Evolutionary conservation across 1,140 invertebrate species (phyloP).

Genomic region (Drosophila arawakana): DNA sequence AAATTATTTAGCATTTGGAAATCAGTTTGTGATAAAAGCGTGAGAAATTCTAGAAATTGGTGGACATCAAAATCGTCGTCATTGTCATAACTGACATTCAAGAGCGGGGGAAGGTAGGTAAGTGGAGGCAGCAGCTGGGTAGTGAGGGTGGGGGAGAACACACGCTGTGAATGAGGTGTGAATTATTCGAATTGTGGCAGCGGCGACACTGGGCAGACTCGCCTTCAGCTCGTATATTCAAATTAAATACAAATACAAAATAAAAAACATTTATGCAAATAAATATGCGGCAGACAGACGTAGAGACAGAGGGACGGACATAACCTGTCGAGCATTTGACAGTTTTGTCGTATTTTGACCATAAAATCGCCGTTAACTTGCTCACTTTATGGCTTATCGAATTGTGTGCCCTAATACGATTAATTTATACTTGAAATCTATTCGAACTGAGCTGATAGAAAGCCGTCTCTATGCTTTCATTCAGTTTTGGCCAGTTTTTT

Average conservation of each 20-base stretch:
- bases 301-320: not conserved
- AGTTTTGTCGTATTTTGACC: conserved; percentile 62
- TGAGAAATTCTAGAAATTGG: conserved; percentile 63
- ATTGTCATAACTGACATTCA: conserved; percentile 58
- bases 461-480: conserved; percentile 22
- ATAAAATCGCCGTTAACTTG: conserved; percentile 76
- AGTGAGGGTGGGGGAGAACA: not conserved
- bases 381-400: conserved; percentile 61
- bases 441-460: conserved; percentile 36
- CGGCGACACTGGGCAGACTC: conserved; percentile 34
- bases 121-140: not conserved
- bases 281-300: conserved; percentile 49
- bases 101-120: conserved; percentile 13
- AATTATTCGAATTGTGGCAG: conserved; percentile 64
- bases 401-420: conserved; percentile 20
- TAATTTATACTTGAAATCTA: conserved; percentile 11
- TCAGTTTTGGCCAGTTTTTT: conserved; percentile 21
- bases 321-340: conserved; percentile 61
- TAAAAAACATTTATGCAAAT: conserved; percentile 60
- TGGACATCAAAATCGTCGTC: not conserved
- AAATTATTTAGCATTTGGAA: conserved; percentile 35
- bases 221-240: conserved; percentile 65
- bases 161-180: conserved; percentile 70
- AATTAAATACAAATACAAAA: conserved; percentile 45
- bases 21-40: conserved; percentile 51